Percentiles rank a stretch among this genome's conserved stretches.
These are phyloP conservation scores for Gavialis gangeticus DNA, from an alignment of 2,113 vertebrate species.

Conservation along the genomic window DNA sequence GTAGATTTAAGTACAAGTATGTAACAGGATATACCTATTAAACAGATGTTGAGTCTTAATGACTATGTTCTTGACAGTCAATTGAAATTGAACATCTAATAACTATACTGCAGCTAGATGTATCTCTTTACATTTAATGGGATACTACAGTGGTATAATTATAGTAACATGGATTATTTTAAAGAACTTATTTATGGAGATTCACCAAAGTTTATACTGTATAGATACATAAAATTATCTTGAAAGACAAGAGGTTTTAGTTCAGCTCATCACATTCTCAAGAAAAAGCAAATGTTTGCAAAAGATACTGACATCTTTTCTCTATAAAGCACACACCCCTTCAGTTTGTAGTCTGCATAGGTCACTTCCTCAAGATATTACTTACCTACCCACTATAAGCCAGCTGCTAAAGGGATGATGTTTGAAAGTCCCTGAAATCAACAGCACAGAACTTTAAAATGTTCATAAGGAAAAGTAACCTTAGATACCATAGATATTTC, in stretches of 20 bases:
- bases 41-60: conserved; percentile 85
- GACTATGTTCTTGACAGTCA: conserved; percentile 82
- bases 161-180: conserved; percentile 56
- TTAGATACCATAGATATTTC: not conserved
- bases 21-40: conserved; percentile 86
- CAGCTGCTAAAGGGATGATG: not conserved
- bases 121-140: conserved; percentile 78
- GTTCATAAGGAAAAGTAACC: not conserved
- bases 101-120: conserved; percentile 75
- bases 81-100: conserved; percentile 82
- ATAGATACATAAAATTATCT: conserved; percentile 3
- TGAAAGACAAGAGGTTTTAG: conserved; percentile 45
- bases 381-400: not conserved
- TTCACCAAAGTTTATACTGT: conserved; percentile 58
- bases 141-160: conserved; percentile 64
- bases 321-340: conserved; percentile 10
- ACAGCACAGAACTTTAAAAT: not conserved
- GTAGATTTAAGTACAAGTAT: conserved; percentile 79
- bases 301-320: conserved; percentile 25
- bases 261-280: conserved; percentile 44
- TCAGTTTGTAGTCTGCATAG: not conserved
- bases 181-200: conserved; percentile 62
- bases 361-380: not conserved
- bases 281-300: not conserved
- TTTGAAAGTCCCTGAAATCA: not conserved